Base-by-base conservation (phyloP, 2,113 vertebrate genomes). In the Deroptyus accipitrinus region DNA sequence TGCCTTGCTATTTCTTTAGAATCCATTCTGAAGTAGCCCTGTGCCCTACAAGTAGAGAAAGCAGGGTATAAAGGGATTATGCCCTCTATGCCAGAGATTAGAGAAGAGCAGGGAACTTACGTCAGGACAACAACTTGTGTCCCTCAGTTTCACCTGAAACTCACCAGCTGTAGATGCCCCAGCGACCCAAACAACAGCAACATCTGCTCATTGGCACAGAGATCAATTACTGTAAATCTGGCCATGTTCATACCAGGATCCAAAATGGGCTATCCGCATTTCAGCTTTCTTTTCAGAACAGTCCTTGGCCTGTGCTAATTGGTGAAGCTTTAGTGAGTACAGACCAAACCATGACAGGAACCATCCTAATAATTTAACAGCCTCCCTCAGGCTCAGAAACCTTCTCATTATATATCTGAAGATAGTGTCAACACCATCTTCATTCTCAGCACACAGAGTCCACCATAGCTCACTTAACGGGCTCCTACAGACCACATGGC, bases 51-150 rank as follows among this genome's bases (percentile, higher is more conserved):
- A 51, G 46, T 8, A 9, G 10, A 46, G 19, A 39, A 79, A 90
- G 28, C 4, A 44, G 12, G 5, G 66, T 1, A 4, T 0, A 48
- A 4, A 24, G 8, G 27, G 10, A 75, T 55, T 28, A 88, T 13
- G 54, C 2, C 12, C 19, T 57, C 55, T n/a, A n/a, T 9, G n/a
- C 33, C 55, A 88, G 22, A 30, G 15, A 75, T 2, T n/a, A 31
- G 37, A 88, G n/a, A 70, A 79, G 2, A 84, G 48, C 12, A 64
- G 16, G 3, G 9, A 87, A 79, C 61, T 55, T 17, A 61, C 42
- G 16, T 23, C 28, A 81, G 23, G 25, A 46, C 28, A 75, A 13
- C 17, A 64, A 48, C n/a, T 84, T 42, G 46, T 27, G 33, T 48
- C 27, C 22, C 49, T 85, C 49, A 27, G 42, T 68, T 91, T 91